phyloP scores from a whole-genome alignment of 2,888 invertebrate species.

The Caenorhabditis sinica region DNA sequence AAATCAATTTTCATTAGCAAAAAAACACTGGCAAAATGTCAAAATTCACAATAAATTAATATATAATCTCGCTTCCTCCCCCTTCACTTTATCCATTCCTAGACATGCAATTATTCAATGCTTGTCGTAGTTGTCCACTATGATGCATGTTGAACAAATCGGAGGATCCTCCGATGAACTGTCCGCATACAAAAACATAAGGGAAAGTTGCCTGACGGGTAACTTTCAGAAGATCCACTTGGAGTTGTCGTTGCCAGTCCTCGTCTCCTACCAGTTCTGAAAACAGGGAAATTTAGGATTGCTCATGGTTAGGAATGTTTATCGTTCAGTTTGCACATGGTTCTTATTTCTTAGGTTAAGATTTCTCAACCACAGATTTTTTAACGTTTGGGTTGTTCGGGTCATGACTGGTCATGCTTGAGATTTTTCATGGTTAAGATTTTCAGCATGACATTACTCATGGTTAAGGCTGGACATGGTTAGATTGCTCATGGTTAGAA shows the following conservation, averaged over 20 bases:
- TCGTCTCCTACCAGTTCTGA: slow-evolving; percentile 81
- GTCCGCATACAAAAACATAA: slow-evolving; percentile 83
- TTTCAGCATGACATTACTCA: too few relatives aligned
- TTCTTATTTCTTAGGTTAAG: too few relatives aligned
- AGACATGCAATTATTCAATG: slow-evolving; percentile 75
- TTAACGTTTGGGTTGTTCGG: too few relatives aligned
- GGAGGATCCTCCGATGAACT: slow-evolving; percentile 81
- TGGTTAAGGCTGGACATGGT: too few relatives aligned
- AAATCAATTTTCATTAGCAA: too few relatives aligned
- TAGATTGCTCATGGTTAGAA: too few relatives aligned
- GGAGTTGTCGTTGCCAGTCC: slow-evolving; percentile 83
- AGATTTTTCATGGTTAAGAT: too few relatives aligned
- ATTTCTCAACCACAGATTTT: too few relatives aligned
- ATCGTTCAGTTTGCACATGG: background rate
- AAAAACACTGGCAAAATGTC: too few relatives aligned
- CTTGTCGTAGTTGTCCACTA: slow-evolving; percentile 79
- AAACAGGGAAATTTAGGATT: slow-evolving; percentile 1
- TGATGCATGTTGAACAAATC: slow-evolving; percentile 82
- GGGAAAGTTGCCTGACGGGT: slow-evolving; percentile 83
- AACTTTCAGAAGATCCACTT: slow-evolving; percentile 81
- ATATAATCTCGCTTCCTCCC: background rate
- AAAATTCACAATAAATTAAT: too few relatives aligned
- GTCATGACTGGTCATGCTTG: too few relatives aligned
- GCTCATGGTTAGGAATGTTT: background rate
- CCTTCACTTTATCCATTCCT: slow-evolving; percentile 44